Percentiles rank a stretch among this genome's conserved stretches.
Evolutionary conservation across 1,140 invertebrate genomes (phyloP).

Genomic region (Aphis craccivora): DNA sequence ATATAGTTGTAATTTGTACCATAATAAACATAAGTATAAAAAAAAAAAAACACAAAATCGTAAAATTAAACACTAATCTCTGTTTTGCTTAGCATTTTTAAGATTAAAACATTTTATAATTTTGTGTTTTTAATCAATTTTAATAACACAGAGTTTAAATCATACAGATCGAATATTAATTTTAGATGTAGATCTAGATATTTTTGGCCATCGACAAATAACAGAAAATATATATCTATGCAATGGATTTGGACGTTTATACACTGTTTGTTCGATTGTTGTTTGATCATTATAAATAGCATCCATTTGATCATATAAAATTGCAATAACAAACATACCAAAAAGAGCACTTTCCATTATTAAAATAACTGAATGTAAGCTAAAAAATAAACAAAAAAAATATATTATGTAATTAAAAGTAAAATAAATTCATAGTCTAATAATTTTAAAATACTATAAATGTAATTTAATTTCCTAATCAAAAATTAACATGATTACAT

Average conservation of each 20-base stretch:
- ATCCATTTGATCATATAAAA: conserved; percentile 87
- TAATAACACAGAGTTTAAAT: neutral
- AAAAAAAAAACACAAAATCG: neutral
- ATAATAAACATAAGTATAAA: neutral
- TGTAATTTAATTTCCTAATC: neutral
- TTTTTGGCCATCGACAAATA: conserved; percentile 52
- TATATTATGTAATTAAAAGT: neutral
- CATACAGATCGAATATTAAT: conserved; percentile 47
- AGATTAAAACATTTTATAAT: neutral
- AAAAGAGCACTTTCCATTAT: conserved; percentile 85
- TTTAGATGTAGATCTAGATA: conserved; percentile 43
- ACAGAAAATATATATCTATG: conserved; percentile 50
- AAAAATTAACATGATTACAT: neutral
- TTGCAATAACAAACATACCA: conserved; percentile 88
- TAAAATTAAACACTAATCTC: neutral
- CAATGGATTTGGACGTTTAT: conserved; percentile 47
- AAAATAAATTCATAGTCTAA: neutral
- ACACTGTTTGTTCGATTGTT: conserved; percentile 73
- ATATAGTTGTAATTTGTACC: neutral
- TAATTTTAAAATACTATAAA: neutral
- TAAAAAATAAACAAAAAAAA: conserved; percentile 63
- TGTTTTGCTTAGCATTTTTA: neutral
- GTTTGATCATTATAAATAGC: conserved; percentile 86
- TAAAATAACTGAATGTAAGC: conserved; percentile 85
- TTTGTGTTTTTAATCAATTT: neutral